phyloP scores from a whole-genome alignment of 1,140 invertebrate genomes.

The Antheraea mylitta region DNA sequence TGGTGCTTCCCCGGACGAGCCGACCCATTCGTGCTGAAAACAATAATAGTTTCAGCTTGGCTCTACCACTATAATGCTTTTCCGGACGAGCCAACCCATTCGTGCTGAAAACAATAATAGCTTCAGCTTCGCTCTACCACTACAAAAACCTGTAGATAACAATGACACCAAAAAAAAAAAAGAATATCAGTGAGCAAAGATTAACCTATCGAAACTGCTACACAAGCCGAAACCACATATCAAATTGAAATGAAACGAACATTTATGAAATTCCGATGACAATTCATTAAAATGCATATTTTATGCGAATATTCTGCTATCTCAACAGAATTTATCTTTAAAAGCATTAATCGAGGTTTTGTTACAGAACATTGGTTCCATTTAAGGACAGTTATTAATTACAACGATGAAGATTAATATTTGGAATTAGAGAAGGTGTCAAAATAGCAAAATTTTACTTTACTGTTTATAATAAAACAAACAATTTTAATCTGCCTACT shows the following conservation, averaged over 20 bases:
- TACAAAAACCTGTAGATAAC: no score
- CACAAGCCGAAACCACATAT: background rate
- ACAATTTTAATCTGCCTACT: no score
- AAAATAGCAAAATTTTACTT: background rate
- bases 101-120: no score
- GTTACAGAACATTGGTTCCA: background rate
- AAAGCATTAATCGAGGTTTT: background rate
- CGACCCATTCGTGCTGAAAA: no score
- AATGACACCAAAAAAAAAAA: no score
- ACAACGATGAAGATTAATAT: background rate
- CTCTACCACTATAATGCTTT: no score
- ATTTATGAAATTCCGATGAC: background rate
- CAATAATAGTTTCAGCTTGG: no score
- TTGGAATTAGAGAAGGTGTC: background rate
- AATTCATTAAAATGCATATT: background rate
- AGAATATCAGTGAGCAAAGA: background rate
- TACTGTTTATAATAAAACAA: background rate
- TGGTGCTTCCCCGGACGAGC: no score
- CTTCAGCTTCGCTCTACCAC: no score
- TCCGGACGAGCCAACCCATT: no score
- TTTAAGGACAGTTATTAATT: background rate
- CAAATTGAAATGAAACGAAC: background rate
- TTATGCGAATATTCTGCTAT: background rate
- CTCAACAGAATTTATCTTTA: background rate
- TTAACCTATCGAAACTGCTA: background rate